Evolutionary conservation across 2,797 vertebrate genomes (phyloP).

Genomic region (Leptoclinus maculatus): DNA sequence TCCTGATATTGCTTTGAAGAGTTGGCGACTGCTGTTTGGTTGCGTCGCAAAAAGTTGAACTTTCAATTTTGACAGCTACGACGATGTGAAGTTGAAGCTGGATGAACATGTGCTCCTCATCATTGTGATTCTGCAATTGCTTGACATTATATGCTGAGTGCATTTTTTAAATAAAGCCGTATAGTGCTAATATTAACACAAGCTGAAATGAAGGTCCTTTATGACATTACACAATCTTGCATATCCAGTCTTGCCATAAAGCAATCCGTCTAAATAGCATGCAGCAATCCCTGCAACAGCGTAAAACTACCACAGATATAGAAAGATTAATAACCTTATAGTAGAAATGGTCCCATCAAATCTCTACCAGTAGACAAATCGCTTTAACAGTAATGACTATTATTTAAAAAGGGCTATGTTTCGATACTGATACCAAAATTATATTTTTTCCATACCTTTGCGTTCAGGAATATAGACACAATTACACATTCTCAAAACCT

Average conservation of each 20-base stretch:
- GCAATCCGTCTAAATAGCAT: not conserved
- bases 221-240: not conserved
- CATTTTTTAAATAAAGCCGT: conserved; percentile 22
- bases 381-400: not conserved
- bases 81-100: conserved; percentile 13
- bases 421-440: not conserved
- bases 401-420: not conserved
- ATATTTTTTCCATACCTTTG: not conserved
- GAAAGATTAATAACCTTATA: not conserved
- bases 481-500: not conserved
- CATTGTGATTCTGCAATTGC: conserved; percentile 16
- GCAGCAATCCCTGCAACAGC: not conserved
- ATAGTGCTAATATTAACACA: conserved; percentile 5
- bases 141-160: conserved; percentile 29
- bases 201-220: not conserved
- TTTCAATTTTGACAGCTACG: conserved; percentile 59
- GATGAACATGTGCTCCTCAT: conserved; percentile 31
- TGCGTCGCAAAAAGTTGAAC: conserved; percentile 40
- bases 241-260: not conserved
- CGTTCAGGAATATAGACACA: not conserved
- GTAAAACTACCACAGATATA: not conserved
- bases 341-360: no score
- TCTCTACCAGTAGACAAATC: not conserved
- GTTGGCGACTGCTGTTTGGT: conserved; percentile 40
- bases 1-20: conserved; percentile 52